Conservation (phyloP, 2,888 invertebrate species). For the Apotomis betuletana region DNA sequence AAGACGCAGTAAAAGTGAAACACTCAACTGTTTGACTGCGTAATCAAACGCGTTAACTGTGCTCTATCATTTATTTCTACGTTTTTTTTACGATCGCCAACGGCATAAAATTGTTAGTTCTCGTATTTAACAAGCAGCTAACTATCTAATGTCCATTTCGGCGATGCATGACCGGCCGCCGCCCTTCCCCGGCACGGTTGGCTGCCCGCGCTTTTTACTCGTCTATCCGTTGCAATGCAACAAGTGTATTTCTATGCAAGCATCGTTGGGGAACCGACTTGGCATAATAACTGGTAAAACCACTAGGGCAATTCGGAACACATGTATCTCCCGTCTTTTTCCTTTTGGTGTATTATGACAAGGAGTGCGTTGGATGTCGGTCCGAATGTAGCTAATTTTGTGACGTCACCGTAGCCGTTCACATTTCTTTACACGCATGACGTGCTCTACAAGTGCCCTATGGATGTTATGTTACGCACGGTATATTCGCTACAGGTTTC, state of each 20-base stretch:
- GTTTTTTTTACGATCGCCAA: constrained; percentile 22
- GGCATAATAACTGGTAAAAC: constrained; percentile 15
- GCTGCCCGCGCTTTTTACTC: constrained; percentile 34
- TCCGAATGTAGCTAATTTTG: constrained; percentile 3
- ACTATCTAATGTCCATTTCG: constrained; percentile 39
- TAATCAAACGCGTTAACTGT: constrained; percentile 16
- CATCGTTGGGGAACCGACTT: constrained; percentile 27
- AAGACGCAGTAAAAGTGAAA: constrained; percentile 1
- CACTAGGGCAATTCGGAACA: constrained; percentile 23
- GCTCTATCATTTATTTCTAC: constrained; percentile 4
- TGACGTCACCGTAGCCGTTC: constrained; percentile 15
- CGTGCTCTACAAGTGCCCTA: constrained; percentile 24
- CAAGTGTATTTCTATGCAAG: constrained; percentile 35
- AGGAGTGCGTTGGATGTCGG: neutral
- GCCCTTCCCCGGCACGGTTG: constrained; percentile 28
- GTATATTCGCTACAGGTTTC: constrained; percentile 7
- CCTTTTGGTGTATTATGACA: constrained; percentile 1
- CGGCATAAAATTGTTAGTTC: constrained; percentile 35
- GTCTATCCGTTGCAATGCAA: constrained; percentile 36
- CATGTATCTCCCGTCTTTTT: neutral
- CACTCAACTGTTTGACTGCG: neutral
- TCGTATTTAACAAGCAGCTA: constrained; percentile 27
- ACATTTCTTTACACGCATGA: constrained; percentile 16
- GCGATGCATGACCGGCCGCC: constrained; percentile 42
- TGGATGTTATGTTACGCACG: constrained; percentile 18